phyloP scores from a whole-genome alignment of 2,113 vertebrate species.

The cattle (Bos taurus) region DNA sequence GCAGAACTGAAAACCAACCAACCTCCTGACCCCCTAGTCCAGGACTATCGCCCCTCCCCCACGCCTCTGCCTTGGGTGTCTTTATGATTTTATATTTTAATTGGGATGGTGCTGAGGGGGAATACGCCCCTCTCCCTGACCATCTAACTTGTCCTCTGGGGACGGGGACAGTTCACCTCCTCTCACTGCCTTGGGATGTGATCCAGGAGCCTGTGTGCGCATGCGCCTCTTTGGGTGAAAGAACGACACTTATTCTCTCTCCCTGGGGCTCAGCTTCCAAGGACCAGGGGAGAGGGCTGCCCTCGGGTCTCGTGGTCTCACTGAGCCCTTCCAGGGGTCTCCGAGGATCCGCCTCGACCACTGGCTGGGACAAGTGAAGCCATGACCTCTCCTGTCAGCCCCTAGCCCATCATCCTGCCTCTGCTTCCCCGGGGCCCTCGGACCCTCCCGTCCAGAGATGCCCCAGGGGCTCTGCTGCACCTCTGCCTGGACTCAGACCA shows the following conservation, averaged over 20 bases:
- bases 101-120: neutral
- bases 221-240: rapidly evolving
- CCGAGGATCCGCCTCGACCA: too few relatives aligned
- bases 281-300: neutral
- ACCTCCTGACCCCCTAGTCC: rapidly evolving
- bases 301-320: neutral
- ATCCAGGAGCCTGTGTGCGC: neutral
- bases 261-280: neutral
- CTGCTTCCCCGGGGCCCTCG: neutral
- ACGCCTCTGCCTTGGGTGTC: neutral
- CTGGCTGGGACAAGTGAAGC: neutral
- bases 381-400: rapidly evolving
- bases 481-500: neutral
- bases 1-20: neutral
- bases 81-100: neutral
- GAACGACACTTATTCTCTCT: neutral
- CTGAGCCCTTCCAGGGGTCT: neutral
- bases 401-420: neutral
- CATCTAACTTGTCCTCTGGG: neutral
- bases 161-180: rapidly evolving
- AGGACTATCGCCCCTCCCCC: rapidly evolving
- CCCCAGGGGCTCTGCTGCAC: neutral
- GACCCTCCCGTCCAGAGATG: neutral
- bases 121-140: rapidly evolving
- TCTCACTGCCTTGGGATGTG: neutral